Percentiles rank a stretch among this genome's conserved stretches.
Conservation (phyloP, 2,797 vertebrate species). For the Fratercula arctica region DNA sequence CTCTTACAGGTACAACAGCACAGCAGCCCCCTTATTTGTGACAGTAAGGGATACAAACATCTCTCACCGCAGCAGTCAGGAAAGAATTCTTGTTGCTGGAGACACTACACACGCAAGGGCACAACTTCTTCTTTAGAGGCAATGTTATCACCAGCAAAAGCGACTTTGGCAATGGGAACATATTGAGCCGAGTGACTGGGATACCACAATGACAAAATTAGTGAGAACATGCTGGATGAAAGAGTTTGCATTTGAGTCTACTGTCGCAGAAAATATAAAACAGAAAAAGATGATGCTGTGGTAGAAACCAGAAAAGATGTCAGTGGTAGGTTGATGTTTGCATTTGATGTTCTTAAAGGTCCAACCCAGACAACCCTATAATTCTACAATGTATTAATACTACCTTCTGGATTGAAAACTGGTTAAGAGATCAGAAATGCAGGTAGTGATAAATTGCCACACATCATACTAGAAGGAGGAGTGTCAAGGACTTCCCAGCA, state of each 20-base stretch:
- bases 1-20: background rate
- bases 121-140: accelerated
- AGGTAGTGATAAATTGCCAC: background rate
- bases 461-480: background rate
- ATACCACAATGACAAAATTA: background rate
- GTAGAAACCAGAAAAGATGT: too few relatives aligned
- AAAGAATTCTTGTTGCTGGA: background rate
- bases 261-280: background rate
- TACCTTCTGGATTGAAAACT: background rate
- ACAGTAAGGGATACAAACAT: background rate
- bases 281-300: background rate
- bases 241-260: background rate
- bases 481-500: background rate
- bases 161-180: background rate
- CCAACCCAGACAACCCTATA: too few relatives aligned
- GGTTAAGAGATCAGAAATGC: background rate
- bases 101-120: accelerated
- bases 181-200: accelerated
- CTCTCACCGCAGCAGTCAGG: background rate
- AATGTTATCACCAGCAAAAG: background rate
- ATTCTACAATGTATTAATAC: background rate
- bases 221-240: background rate
- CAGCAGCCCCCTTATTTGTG: background rate
- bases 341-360: too few relatives aligned
- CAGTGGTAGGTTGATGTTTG: too few relatives aligned